These are phyloP conservation scores for Pollenia labialis DNA, from an alignment of 2,888 invertebrate species.

Conservation along the genomic window DNA sequence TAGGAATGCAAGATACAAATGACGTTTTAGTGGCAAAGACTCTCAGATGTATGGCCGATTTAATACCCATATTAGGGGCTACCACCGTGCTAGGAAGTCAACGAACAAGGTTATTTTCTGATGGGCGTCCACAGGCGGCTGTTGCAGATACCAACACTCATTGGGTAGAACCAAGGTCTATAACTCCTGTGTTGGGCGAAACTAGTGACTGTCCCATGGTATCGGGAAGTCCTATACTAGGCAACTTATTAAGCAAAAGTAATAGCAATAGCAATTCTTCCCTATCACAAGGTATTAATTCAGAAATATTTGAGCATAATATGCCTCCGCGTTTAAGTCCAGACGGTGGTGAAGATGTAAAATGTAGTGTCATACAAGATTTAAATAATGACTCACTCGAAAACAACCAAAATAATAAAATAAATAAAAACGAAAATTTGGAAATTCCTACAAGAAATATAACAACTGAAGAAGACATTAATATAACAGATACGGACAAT, in stretches of 20 bases:
- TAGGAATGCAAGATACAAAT: constrained; percentile 94
- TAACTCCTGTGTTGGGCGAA: constrained; percentile 82
- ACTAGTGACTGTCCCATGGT: constrained; percentile 79
- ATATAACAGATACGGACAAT: constrained; percentile 23
- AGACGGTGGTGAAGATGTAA: constrained; percentile 91
- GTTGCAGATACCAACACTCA: constrained; percentile 78
- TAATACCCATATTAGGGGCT: constrained; percentile 92
- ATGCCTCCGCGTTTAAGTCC: constrained; percentile 91
- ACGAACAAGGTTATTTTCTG: constrained; percentile 92
- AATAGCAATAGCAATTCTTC: constrained; percentile 76
- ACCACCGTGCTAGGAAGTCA: constrained; percentile 93
- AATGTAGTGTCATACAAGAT: constrained; percentile 83
- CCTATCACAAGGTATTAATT: constrained; percentile 76
- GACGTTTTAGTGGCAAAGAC: constrained; percentile 93
- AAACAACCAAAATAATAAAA: constrained; percentile 17
- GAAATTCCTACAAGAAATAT: background rate
- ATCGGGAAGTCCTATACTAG: constrained; percentile 82
- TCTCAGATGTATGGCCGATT: constrained; percentile 91
- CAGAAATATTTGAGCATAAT: constrained; percentile 76
- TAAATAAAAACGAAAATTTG: constrained; percentile 8
- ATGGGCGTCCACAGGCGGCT: constrained; percentile 89
- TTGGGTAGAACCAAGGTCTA: constrained; percentile 83
- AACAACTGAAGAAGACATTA: background rate
- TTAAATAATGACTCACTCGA: background rate
- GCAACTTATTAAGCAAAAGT: constrained; percentile 77